Base-by-base conservation (phyloP, 2,113 vertebrate species). In the Hemichromis elongatus region DNA sequence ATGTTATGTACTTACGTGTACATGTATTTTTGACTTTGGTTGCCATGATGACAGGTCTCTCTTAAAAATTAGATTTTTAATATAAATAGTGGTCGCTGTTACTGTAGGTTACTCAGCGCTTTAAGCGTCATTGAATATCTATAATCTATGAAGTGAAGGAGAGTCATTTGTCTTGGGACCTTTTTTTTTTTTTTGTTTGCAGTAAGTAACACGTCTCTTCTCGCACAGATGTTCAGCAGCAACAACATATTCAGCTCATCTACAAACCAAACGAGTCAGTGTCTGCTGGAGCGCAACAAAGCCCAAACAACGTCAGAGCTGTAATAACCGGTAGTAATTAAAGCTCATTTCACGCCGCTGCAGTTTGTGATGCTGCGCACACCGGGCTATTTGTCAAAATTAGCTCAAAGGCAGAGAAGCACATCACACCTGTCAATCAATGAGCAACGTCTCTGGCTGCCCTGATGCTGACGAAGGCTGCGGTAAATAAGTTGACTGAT, bases 261-360 rank as follows among this genome's bases (percentile, higher is more conserved):
- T 53, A 59, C 68, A 81, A 81, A 70, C 24, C 68, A 9, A 83
- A 83, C 30, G 19, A 81, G 61, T 37, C 11, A 24, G 77, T 59
- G 54, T 30, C 37, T 77, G 57, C 45, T 26, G 77, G 68, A 78
- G 88, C 24, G 85, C 68, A 75, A 33, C 70, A 75, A 52, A 75
- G 10, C 70, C 70, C 45, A 79, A 82, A 63, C 79, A 54, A 11
- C 33, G n/a, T 79, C 78, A 50, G 56, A 35, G 82, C 57, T 77
- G 88, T 12, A 82, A 52, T 85, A 89, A 89, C 68, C 14, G 84
- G 19, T 50, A 4, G 75, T 81, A 78, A 90, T 91, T 91, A 91
- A 88, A 90, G 81, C 84, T 90, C 83, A 88, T 91, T 92, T 91
- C 79, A 89, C 79, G 84, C 81, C 2, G 30, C 86, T 45, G 68